phyloP scores from a whole-genome alignment of 2,797 vertebrate genomes.

The Delichon dasypus region DNA sequence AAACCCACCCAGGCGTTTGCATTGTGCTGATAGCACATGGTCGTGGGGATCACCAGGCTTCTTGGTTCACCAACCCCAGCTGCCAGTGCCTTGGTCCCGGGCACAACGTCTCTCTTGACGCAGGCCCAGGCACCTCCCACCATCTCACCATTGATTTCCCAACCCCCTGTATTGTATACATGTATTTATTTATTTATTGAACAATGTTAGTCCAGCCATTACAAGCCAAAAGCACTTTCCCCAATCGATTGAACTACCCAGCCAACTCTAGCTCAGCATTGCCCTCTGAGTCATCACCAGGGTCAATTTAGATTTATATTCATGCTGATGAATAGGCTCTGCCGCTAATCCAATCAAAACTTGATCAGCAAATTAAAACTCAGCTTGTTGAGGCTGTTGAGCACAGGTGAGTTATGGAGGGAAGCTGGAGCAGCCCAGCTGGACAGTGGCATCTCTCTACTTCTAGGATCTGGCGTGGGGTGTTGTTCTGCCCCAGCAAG shows the following conservation, averaged over 20 bases:
- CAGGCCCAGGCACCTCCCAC: not conserved
- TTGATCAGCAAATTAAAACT: constrained; percentile 59
- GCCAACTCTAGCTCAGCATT: not conserved
- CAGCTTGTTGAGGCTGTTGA: not conserved
- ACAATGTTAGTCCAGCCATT: constrained; percentile 14
- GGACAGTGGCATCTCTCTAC: not conserved
- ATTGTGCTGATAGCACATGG: constrained; percentile 4
- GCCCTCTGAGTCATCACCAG: constrained; percentile 34
- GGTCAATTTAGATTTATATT: constrained; percentile 37
- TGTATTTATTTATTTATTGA: constrained; percentile 28
- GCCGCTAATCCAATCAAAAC: constrained; percentile 53
- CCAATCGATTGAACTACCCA: constrained; percentile 11
- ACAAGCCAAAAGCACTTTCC: constrained; percentile 44
- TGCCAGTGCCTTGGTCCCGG: not conserved
- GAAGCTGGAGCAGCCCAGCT: not conserved
- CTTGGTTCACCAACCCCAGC: constrained; percentile 67
- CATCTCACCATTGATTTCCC: constrained; percentile 7
- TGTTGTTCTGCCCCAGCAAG: not conserved
- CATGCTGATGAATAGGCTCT: constrained; percentile 7
- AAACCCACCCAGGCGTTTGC: not conserved
- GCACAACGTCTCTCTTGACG: not conserved
- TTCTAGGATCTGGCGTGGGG: not conserved
- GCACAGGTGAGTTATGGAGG: not conserved
- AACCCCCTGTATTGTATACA: not conserved
- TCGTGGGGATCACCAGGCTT: constrained; percentile 40